These are phyloP conservation scores for Labroides dimidiatus DNA, from an alignment of 2,797 vertebrate genomes.

Conservation along the genomic window DNA sequence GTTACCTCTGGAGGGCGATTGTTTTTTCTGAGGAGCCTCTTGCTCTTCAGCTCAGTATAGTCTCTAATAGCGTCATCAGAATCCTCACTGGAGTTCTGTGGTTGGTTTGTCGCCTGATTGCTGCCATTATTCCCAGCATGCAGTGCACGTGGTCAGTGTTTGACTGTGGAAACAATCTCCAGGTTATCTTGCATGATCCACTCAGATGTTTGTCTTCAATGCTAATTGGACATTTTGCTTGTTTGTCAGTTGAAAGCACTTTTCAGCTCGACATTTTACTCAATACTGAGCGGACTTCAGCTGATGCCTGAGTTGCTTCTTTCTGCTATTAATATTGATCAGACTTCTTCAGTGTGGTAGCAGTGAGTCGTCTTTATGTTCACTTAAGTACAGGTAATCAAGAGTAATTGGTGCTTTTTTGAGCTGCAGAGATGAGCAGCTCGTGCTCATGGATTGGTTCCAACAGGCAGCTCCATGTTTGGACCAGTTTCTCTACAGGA, in stretches of 20 bases:
- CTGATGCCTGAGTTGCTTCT: background rate
- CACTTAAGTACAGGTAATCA: background rate
- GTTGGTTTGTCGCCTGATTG: conserved; percentile 25
- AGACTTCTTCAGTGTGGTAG: background rate
- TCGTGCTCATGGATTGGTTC: no score
- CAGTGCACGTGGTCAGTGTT: conserved; percentile 1
- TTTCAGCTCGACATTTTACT: background rate
- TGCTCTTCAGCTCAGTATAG: conserved; percentile 1
- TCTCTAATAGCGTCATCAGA: conserved; percentile 39
- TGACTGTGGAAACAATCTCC: background rate
- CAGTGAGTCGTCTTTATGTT: background rate
- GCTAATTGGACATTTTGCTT: background rate
- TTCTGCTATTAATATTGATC: conserved; percentile 10
- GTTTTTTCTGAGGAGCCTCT: conserved; percentile 44
- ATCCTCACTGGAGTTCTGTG: conserved; percentile 21
- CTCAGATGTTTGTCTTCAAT: background rate
- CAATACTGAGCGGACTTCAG: background rate
- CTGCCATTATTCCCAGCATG: conserved; percentile 29
- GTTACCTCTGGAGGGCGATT: conserved; percentile 23
- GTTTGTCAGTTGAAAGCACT: background rate
- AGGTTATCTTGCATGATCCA: background rate
- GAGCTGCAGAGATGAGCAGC: conserved; percentile 1
- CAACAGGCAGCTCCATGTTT: background rate
- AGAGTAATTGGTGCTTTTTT: conserved; percentile 4
- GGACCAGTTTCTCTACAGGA: background rate